A percentile compares a stretch with the other conserved stretches of the same genome.
Conservation (phyloP, 2,113 vertebrate genomes). For the Oxygymnocypris stewartii region DNA sequence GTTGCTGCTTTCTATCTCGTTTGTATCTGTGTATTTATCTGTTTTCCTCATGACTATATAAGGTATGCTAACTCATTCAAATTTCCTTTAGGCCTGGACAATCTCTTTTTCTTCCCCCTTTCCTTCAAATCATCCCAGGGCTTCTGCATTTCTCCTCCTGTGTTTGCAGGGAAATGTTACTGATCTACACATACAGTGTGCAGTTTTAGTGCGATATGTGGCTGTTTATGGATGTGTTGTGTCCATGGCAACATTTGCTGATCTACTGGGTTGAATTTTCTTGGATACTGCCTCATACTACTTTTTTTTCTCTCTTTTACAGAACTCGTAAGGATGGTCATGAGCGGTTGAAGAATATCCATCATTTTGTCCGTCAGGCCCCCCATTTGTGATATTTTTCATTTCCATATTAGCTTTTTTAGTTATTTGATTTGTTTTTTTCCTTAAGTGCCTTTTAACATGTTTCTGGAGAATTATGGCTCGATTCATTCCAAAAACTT, state of each 20-base stretch:
- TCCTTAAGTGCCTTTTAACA: conserved; percentile 73
- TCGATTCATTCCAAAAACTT: conserved; percentile 47
- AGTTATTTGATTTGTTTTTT: conserved; percentile 44
- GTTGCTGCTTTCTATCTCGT: conserved; percentile 74
- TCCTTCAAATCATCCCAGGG: conserved; percentile 17
- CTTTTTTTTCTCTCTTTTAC: conserved; percentile 43
- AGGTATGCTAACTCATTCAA: conserved; percentile 48
- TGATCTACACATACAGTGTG: not conserved
- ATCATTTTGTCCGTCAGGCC: conserved; percentile 28
- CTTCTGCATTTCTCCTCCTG: not conserved
- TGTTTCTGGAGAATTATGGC: conserved; percentile 62
- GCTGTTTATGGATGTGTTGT: not conserved
- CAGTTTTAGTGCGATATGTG: not conserved
- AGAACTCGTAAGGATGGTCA: conserved; percentile 92
- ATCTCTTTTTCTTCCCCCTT: conserved; percentile 4
- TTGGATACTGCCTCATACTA: not conserved
- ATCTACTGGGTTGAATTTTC: conserved; percentile 22
- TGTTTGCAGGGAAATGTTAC: conserved; percentile 18
- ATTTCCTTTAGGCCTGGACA: conserved; percentile 43
- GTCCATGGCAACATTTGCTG: not conserved
- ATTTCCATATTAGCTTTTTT: conserved; percentile 19
- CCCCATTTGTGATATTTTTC: not conserved
- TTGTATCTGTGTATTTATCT: conserved; percentile 43
- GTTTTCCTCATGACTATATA: conserved; percentile 40
- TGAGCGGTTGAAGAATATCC: conserved; percentile 81